phyloP scores from a whole-genome alignment of 2,888 invertebrate genomes.

The Monoplex corrugatus region DNA sequence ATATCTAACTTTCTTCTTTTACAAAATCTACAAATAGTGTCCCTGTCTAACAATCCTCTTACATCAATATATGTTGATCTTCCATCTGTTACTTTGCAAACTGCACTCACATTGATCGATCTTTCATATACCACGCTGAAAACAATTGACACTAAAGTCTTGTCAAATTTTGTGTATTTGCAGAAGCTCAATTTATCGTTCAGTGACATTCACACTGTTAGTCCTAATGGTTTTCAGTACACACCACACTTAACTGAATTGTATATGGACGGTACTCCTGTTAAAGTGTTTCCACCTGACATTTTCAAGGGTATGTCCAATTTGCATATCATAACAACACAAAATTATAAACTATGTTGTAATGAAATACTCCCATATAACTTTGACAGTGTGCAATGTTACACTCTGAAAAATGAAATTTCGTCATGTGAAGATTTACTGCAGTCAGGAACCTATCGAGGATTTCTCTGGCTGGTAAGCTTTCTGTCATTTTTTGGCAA shows the following conservation, averaged over 20 bases:
- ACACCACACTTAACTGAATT: neutral
- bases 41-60: no score
- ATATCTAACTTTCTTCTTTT: no score
- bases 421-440: constrained; percentile 14
- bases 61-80: no score
- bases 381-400: neutral
- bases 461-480: neutral
- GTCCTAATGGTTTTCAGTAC: neutral
- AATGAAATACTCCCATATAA: neutral
- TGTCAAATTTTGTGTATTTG: neutral
- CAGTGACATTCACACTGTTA: neutral
- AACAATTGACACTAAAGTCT: neutral
- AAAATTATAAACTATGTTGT: constrained; percentile 23
- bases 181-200: neutral
- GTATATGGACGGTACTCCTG: neutral
- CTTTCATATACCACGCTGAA: neutral
- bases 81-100: neutral
- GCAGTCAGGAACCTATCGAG: constrained; percentile 21
- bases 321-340: neutral
- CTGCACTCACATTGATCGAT: neutral
- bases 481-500: neutral
- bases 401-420: neutral
- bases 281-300: neutral
- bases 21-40: no score
- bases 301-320: neutral